Evolutionary conservation across 2,113 vertebrate species (phyloP), one percentile per base, ranked within the genome.

Genomic region (Aegithalos caudatus): DNA sequence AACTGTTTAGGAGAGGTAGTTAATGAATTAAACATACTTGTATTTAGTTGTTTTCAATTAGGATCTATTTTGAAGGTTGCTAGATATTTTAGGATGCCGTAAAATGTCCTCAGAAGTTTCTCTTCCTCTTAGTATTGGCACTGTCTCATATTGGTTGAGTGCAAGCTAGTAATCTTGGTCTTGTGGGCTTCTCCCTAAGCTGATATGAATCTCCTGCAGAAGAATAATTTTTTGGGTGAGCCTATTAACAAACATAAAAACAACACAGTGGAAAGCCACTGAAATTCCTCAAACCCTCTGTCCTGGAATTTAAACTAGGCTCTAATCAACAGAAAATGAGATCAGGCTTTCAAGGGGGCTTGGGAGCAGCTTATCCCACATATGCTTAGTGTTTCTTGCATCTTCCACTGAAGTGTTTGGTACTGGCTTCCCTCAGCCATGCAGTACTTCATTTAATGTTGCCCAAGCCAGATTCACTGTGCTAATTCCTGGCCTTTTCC

Each of bases 21-120:
- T 96, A 95, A 95, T 94, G 85, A 83, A 95, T 92, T 95, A 90
- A 96, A 77, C 84, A 70, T 88, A 79, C 67, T 81, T 67, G 72
- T 81, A 40, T 71, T 91, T 92, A 74, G 51, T 92, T 94, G 67
- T 86, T 94, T 90, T 86, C 51, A 90, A 92, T 83, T 88, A 48
- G 65, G 28, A 37, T 84, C 76, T 92, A 45, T 90, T 93, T 86
- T 93, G 86, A 81, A 90, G 42, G 50, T 65, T 92, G n/a, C 31
- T 93, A 76, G 56, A 80, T 94, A 92, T 91, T 92, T 94, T 69
- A 76, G 58, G 92, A 71, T 72, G n/a, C 66, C 60, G 31, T 77
- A 71, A 92, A 84, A 82, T 28, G 65, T 61, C 86, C 54, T 96
- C 60, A 92, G 83, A 95, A 93, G 66, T 77, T 92, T 93, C 58